A percentile compares a stretch with the other conserved stretches of the same genome.
These are phyloP conservation scores for Pseudomyrmex gracilis DNA, from an alignment of 1,140 invertebrate species.

Conservation along the genomic window DNA sequence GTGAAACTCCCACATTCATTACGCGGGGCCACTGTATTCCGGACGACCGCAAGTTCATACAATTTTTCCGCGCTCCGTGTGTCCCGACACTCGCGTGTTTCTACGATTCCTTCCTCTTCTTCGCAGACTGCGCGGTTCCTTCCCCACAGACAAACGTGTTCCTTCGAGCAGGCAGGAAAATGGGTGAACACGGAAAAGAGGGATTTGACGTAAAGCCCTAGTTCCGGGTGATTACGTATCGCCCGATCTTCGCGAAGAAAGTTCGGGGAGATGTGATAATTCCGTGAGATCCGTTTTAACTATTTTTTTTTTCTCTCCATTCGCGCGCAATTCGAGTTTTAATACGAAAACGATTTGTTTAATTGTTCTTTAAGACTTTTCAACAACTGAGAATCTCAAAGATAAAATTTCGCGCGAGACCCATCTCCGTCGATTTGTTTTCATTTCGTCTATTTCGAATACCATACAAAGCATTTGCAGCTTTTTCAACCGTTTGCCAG, in stretches of 20 bases:
- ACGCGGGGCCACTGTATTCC: conserved; percentile 71
- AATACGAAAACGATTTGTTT: no score
- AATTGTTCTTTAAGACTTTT: no score
- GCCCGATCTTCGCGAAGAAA: neutral
- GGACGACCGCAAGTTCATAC: conserved; percentile 73
- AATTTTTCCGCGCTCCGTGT: conserved; percentile 64
- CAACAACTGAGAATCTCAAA: neutral
- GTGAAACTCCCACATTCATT: conserved; percentile 77
- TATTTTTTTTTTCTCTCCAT: no score
- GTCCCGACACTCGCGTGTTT: conserved; percentile 63
- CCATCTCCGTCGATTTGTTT: neutral
- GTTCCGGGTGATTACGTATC: neutral
- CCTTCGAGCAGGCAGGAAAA: conserved; percentile 16
- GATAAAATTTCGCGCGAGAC: neutral
- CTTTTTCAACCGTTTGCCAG: neutral
- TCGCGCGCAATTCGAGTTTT: no score
- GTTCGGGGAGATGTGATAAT: neutral
- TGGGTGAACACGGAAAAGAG: neutral
- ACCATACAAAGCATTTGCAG: neutral
- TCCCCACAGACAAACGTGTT: neutral
- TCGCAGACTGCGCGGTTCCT: neutral
- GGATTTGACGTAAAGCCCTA: neutral
- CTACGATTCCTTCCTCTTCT: conserved; percentile 60
- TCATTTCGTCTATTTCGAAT: neutral
- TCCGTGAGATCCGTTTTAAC: neutral